phyloP scores from a whole-genome alignment of 1,140 invertebrate species.

The Drosophila albomicans region DNA sequence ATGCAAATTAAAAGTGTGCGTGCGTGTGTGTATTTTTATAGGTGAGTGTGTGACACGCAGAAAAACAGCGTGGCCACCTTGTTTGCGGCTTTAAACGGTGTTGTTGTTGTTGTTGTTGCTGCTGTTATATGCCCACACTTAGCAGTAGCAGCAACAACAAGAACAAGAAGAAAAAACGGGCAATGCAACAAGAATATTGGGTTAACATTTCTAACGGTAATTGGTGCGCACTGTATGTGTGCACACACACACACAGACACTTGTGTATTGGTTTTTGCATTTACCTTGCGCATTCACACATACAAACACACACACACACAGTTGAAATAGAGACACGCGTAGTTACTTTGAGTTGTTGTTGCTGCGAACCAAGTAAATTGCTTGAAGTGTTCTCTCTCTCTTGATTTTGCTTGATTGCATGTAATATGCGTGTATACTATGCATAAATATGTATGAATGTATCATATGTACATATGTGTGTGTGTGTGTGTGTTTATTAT shows the following conservation, averaged over 20 bases:
- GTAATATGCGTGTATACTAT: slow-evolving; percentile 9
- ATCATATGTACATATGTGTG: neutral
- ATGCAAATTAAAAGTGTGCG: neutral
- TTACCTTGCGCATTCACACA: slow-evolving; percentile 25
- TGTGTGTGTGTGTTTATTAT: neutral
- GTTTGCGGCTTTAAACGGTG: slow-evolving; percentile 18
- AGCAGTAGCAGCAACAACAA: neutral
- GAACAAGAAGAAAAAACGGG: neutral
- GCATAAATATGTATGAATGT: neutral
- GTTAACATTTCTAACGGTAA: slow-evolving; percentile 57
- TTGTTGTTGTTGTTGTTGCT: slow-evolving; percentile 20
- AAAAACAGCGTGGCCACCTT: neutral
- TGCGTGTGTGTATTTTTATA: slow-evolving; percentile 6
- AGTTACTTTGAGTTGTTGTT: slow-evolving; percentile 13
- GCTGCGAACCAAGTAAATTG: slow-evolving; percentile 29
- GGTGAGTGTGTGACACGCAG: slow-evolving; percentile 3
- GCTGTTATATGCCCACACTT: slow-evolving; percentile 36
- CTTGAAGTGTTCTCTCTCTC: slow-evolving; percentile 19
- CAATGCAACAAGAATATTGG: slow-evolving; percentile 53
- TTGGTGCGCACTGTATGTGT: slow-evolving; percentile 16
- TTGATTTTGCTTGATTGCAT: slow-evolving; percentile 11
- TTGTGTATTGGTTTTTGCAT: slow-evolving; percentile 27
- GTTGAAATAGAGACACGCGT: slow-evolving; percentile 12
- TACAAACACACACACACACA: neutral
- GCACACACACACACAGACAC: neutral